Conservation (phyloP, 2,888 invertebrate genomes). For the Drosophila infuscata region DNA sequence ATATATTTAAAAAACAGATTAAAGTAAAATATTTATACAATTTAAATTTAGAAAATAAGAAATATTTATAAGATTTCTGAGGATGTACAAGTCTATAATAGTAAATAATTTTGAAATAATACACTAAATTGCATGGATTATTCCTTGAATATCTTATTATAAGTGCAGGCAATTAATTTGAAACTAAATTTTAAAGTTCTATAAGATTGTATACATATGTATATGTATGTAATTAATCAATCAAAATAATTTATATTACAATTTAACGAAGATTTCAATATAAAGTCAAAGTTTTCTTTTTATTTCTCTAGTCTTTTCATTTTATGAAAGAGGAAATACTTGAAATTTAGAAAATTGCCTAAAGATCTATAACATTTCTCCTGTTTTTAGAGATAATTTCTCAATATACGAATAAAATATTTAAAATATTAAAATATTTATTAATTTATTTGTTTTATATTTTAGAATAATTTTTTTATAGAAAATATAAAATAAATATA, state of each 20-base stretch:
- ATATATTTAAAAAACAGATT: neutral
- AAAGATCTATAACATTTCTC: neutral
- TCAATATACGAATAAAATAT: neutral
- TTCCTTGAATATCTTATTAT: neutral
- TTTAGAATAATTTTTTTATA: too few species aligned
- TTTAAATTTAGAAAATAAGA: neutral
- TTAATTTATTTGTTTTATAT: too few species aligned
- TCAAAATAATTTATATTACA: neutral
- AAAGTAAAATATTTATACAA: neutral
- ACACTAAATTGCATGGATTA: neutral
- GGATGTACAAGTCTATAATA: neutral
- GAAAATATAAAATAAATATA: too few species aligned
- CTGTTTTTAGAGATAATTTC: neutral
- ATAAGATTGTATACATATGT: too few species aligned
- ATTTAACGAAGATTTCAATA: neutral
- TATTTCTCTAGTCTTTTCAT: neutral
- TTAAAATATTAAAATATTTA: too few species aligned
- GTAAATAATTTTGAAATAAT: neutral
- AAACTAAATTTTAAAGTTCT: too few species aligned
- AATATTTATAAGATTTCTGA: too few species aligned
- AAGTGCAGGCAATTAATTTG: neutral
- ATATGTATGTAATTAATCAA: neutral
- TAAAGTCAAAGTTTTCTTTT: neutral
- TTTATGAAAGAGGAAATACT: neutral
- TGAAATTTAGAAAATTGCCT: neutral